phyloP scores from a whole-genome alignment of 2,797 vertebrate genomes.

The Vultur gryphus region DNA sequence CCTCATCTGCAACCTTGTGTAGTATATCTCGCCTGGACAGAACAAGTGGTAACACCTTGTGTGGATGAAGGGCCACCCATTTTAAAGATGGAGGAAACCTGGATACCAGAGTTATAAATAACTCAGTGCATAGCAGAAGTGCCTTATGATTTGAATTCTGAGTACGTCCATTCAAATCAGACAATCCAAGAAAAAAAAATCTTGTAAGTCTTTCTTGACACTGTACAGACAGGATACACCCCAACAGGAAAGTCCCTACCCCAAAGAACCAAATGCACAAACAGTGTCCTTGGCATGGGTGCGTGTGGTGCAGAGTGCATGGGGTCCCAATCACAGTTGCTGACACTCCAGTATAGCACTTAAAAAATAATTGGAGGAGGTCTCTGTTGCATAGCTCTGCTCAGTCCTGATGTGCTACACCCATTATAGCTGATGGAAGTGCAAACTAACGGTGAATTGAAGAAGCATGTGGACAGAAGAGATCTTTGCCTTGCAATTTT shows the following conservation, averaged over 20 bases:
- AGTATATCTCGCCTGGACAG: neutral
- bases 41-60: neutral
- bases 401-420: neutral
- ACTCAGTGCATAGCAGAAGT: neutral
- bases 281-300: neutral
- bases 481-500: neutral
- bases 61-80: neutral
- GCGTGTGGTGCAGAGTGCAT: accelerated
- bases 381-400: neutral
- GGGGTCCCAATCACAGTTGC: accelerated
- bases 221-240: neutral
- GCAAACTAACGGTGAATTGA: neutral
- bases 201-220: neutral
- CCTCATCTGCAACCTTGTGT: neutral
- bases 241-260: neutral
- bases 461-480: neutral
- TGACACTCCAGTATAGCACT: neutral
- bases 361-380: neutral
- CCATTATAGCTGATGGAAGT: neutral
- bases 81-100: neutral
- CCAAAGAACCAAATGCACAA: accelerated
- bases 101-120: neutral
- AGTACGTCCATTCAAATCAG: neutral
- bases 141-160: neutral
- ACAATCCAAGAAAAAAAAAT: neutral